A percentile compares a stretch with the other conserved stretches of the same genome.
phyloP scores from a whole-genome alignment of 2,797 vertebrate genomes.

The Hafferia zeledoni region DNA sequence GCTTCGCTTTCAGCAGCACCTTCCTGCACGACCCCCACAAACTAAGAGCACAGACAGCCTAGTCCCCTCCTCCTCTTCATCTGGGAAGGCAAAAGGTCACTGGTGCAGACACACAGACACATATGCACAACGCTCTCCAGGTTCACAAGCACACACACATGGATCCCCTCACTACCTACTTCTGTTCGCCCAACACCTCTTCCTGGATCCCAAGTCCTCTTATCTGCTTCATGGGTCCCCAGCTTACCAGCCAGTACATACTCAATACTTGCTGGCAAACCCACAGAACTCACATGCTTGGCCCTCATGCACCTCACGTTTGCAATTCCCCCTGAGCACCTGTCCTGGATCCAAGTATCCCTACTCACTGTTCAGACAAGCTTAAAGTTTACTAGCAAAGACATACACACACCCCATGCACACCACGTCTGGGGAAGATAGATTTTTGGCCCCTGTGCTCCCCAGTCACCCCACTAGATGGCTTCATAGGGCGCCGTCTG shows the following conservation, averaged over 20 bases:
- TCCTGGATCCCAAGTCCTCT: background rate
- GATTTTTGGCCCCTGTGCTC: too few relatives aligned
- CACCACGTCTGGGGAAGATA: background rate
- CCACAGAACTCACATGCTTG: accelerated
- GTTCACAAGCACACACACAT: background rate
- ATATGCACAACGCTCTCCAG: background rate
- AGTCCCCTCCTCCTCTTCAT: background rate
- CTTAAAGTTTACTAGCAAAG: background rate
- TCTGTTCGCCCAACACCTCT: background rate
- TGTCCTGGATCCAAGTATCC: background rate
- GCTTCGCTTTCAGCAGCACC: background rate
- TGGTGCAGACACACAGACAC: background rate
- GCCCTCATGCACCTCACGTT: background rate
- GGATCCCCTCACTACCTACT: background rate
- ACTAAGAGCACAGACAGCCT: background rate
- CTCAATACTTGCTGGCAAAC: accelerated
- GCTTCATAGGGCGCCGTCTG: background rate
- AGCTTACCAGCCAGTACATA: background rate
- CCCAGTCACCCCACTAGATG: background rate
- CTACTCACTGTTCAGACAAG: background rate
- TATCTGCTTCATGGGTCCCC: accelerated
- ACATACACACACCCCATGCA: accelerated
- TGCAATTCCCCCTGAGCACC: accelerated
- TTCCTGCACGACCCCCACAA: background rate
- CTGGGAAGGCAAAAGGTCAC: background rate